These are phyloP conservation scores for Darevskia mixta DNA, from an alignment of 2,797 vertebrate genomes.

Conservation along the genomic window DNA sequence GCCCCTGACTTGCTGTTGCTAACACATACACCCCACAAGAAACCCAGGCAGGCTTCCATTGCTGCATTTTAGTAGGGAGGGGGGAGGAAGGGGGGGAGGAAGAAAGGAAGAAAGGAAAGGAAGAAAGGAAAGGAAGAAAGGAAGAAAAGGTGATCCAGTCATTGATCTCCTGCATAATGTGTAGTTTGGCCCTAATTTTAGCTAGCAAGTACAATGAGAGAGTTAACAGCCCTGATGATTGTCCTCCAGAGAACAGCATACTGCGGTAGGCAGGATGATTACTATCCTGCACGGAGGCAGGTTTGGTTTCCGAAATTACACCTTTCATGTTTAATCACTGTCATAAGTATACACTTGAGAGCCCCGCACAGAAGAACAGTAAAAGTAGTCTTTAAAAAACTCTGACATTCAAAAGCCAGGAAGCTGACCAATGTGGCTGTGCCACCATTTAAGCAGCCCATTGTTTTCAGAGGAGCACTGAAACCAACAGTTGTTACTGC, in stretches of 20 bases:
- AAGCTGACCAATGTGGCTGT: constrained; percentile 12
- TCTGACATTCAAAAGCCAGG: constrained; percentile 7
- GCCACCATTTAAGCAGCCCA: neutral
- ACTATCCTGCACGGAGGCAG: constrained; percentile 46
- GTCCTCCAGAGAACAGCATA: constrained; percentile 47
- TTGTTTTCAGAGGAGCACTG: neutral
- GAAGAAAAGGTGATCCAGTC: neutral
- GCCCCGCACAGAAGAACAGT: constrained; percentile 47
- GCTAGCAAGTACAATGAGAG: constrained; percentile 34
- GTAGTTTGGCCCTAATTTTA: constrained; percentile 62
- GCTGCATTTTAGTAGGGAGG: neutral
- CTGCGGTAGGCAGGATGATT: constrained; percentile 46
- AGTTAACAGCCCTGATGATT: constrained; percentile 25
- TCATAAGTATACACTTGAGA: constrained; percentile 56
- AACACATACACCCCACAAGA: neutral
- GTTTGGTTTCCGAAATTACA: constrained; percentile 65
- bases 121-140: too few species aligned
- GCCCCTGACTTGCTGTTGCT: neutral
- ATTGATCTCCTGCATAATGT: neutral
- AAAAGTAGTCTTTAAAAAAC: constrained; percentile 11
- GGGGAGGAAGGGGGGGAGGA: too few species aligned
- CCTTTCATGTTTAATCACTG: constrained; percentile 52
- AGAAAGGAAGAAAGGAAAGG: neutral
- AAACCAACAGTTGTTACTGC: neutral
- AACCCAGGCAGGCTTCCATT: neutral